phyloP scores from a whole-genome alignment of 92 coral and sea anemone genomes.

The Palythoa grandis region DNA sequence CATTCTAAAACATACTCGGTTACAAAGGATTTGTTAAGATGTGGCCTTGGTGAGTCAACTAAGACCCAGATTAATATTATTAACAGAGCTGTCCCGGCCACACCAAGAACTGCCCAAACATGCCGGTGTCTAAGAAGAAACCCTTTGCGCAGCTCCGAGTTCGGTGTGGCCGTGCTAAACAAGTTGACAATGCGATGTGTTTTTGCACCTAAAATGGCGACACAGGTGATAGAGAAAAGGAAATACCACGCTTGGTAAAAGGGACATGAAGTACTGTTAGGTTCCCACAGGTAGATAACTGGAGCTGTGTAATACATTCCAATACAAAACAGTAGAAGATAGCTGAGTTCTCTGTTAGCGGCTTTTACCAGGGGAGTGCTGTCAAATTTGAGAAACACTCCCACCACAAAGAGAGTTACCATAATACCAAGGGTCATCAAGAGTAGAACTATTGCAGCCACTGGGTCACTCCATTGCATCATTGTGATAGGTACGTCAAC shows the following conservation, averaged over 20 bases:
- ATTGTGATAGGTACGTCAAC: conserved; percentile 61
- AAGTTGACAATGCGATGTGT: conserved; percentile 74
- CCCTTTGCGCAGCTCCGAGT: conserved; percentile 59
- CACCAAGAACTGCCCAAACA: conserved; percentile 52
- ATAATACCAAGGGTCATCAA: conserved; percentile 58
- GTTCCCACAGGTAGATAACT: conserved; percentile 66
- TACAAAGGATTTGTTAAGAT: conserved; percentile 62
- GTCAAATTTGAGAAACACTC: conserved; percentile 52
- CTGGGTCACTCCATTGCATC: conserved; percentile 59
- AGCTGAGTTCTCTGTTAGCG: conserved; percentile 79
- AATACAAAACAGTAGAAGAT: conserved; percentile 70
- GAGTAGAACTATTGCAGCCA: conserved; percentile 48
- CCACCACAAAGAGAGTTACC: conserved; percentile 50
- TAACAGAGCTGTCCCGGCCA: conserved; percentile 44
- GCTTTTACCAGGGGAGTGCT: conserved; percentile 77
- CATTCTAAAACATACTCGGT: conserved; percentile 57
- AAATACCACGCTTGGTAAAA: conserved; percentile 75
- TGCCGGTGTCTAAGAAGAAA: conserved; percentile 60
- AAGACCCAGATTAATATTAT: conserved; percentile 66
- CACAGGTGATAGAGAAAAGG: conserved; percentile 70
- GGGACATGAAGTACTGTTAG: conserved; percentile 61
- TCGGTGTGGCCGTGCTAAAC: conserved; percentile 67
- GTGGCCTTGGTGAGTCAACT: conserved; percentile 64
- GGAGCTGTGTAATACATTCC: conserved; percentile 77
- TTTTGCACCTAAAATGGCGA: conserved; percentile 78